These are phyloP conservation scores for Xiphydria camelus DNA, from an alignment of 2,888 invertebrate genomes.

Conservation along the genomic window DNA sequence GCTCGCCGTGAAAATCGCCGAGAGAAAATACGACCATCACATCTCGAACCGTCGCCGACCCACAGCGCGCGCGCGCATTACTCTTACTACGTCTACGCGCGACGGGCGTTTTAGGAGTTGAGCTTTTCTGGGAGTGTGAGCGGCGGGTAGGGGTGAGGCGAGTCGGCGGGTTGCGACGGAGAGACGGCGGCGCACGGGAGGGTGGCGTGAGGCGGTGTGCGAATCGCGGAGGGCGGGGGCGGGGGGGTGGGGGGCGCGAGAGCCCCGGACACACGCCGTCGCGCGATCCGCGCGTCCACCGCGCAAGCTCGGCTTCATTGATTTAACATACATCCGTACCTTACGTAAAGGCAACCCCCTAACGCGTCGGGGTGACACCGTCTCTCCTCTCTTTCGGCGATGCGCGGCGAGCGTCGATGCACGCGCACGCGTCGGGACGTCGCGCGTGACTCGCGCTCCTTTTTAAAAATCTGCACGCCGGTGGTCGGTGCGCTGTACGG, in stretches of 20 bases:
- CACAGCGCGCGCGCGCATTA: constrained; percentile 45
- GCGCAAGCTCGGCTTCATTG: constrained; percentile 57
- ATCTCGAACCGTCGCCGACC: constrained; percentile 26
- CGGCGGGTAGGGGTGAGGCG: constrained; percentile 19
- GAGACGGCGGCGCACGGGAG: constrained; percentile 10
- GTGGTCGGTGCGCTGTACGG: too few species aligned
- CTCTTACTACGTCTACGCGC: constrained; percentile 48
- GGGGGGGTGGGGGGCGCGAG: constrained; percentile 29
- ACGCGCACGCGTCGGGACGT: too few species aligned
- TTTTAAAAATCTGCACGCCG: too few species aligned
- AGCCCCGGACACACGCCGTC: constrained; percentile 29
- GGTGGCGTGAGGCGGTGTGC: constrained; percentile 15
- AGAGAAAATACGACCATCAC: constrained; percentile 28
- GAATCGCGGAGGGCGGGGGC: constrained; percentile 17
- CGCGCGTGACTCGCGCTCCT: too few species aligned
- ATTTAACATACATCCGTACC: constrained; percentile 44
- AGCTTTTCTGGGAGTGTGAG: constrained; percentile 26
- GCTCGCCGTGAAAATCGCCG: constrained; percentile 16
- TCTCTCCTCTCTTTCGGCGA: not conserved
- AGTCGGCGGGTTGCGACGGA: constrained; percentile 2
- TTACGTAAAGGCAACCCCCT: constrained; percentile 26
- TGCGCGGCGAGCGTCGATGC: not conserved
- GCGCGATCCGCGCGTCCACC: constrained; percentile 32
- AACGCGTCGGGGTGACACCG: constrained; percentile 8
- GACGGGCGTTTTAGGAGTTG: constrained; percentile 34